Conservation (phyloP, 37 sponge, comb jelly and placozoan species). For the Bolinopsis microptera region DNA sequence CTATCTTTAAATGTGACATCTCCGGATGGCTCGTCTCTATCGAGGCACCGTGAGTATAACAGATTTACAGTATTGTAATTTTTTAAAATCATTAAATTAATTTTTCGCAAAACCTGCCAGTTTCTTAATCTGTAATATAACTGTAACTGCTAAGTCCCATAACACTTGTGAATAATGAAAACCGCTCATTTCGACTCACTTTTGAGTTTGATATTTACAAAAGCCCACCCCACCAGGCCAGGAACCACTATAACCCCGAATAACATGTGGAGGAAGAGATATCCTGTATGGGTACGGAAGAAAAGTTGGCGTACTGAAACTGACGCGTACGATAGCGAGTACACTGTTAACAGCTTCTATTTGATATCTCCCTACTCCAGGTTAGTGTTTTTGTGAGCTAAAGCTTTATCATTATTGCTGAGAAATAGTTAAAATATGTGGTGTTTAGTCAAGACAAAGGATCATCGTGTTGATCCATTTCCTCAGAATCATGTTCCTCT, state of each 20-base stretch:
- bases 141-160: too few species aligned
- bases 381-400: background rate
- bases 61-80: background rate
- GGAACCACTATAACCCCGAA: background rate
- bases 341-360: slow-evolving; percentile 48
- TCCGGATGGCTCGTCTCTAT: slow-evolving; percentile 55
- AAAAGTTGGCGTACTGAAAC: background rate
- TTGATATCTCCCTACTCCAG: slow-evolving; percentile 29
- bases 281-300: slow-evolving; percentile 39
- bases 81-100: too few species aligned
- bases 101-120: too few species aligned
- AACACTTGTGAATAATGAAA: too few species aligned
- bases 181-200: too few species aligned
- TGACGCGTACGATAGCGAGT: background rate
- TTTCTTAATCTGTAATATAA: too few species aligned
- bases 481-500: too few species aligned
- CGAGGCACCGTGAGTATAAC: slow-evolving; percentile 29
- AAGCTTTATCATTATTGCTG: too few species aligned
- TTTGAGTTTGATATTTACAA: too few species aligned
- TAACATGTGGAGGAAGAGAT: slow-evolving; percentile 55
- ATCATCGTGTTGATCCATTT: too few species aligned
- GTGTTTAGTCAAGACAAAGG: too few species aligned
- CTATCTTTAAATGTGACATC: background rate
- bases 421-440: too few species aligned
- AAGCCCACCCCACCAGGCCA: background rate